Percentiles rank a stretch among this genome's conserved stretches.
Evolutionary conservation across 2,797 vertebrate species (phyloP).

Genomic region (Brotula barbata): DNA sequence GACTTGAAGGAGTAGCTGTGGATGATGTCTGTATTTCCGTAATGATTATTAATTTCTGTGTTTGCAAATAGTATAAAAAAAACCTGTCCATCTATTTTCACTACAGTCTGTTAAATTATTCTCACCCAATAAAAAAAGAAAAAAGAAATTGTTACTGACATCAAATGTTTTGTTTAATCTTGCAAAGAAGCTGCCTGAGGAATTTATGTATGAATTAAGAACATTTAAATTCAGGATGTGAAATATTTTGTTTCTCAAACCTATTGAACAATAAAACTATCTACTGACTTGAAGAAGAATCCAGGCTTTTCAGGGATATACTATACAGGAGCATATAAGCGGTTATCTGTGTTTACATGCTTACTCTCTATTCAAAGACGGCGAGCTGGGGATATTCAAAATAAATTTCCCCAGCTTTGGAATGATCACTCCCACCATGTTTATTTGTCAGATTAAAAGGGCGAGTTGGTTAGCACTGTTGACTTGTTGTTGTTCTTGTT

Average conservation of each 20-base stretch:
- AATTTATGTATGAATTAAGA: constrained; percentile 38
- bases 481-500: neutral
- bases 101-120: constrained; percentile 61
- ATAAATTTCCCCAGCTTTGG: constrained; percentile 9
- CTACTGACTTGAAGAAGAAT: constrained; percentile 25
- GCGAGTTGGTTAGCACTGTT: constrained; percentile 29
- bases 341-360: constrained; percentile 19
- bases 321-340: constrained; percentile 26
- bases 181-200: constrained; percentile 39
- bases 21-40: constrained; percentile 16
- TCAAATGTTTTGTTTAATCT: constrained; percentile 50
- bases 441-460: constrained; percentile 46
- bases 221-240: constrained; percentile 29
- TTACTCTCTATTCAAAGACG: too few species aligned
- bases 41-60: constrained; percentile 13
- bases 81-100: constrained; percentile 30
- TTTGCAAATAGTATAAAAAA: constrained; percentile 36
- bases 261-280: constrained; percentile 28
- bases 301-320: constrained; percentile 9
- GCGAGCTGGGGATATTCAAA: too few species aligned
- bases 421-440: constrained; percentile 30
- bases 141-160: constrained; percentile 59
- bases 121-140: constrained; percentile 56
- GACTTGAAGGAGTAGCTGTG: constrained; percentile 7
- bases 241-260: constrained; percentile 46